A percentile compares a stretch with the other conserved stretches of the same genome.
These are phyloP conservation scores for Caprella mutica DNA, from an alignment of 2,888 invertebrate genomes.

Conservation along the genomic window DNA sequence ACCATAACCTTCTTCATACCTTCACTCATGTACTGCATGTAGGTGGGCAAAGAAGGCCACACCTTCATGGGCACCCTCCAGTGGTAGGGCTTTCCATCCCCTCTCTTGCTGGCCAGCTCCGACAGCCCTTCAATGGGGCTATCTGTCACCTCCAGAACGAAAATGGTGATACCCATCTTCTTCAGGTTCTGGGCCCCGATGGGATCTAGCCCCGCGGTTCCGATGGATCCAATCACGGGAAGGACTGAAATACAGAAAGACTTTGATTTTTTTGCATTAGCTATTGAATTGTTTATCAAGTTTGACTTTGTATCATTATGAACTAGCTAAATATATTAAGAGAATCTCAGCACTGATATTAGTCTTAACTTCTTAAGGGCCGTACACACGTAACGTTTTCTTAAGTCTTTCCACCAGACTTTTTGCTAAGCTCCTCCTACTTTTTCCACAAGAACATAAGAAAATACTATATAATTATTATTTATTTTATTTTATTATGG, in stretches of 20 bases:
- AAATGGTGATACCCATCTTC: constrained; percentile 27
- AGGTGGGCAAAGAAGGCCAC: constrained; percentile 30
- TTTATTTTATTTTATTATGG: too few relatives aligned
- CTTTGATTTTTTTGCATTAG: neutral
- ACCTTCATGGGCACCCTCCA: constrained; percentile 21
- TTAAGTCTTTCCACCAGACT: too few relatives aligned
- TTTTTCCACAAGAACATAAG: too few relatives aligned
- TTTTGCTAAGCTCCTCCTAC: too few relatives aligned
- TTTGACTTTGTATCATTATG: neutral
- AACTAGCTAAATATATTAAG: too few relatives aligned
- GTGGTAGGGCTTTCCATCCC: constrained; percentile 28
- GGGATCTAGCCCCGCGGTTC: constrained; percentile 18
- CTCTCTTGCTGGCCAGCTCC: constrained; percentile 28
- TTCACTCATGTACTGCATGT: constrained; percentile 30
- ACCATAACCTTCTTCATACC: constrained; percentile 7
- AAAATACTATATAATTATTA: too few relatives aligned
- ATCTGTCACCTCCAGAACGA: constrained; percentile 26
- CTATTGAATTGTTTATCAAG: neutral
- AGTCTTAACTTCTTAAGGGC: too few relatives aligned
- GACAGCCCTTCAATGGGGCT: constrained; percentile 11
- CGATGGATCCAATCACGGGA: constrained; percentile 26
- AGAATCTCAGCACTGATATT: too few relatives aligned
- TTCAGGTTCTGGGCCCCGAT: constrained; percentile 19
- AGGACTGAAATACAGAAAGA: too few relatives aligned
- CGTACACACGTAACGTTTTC: too few relatives aligned